Base-by-base conservation (phyloP, 2,797 vertebrate genomes). In the Cyprinodon diabolis region DNA sequence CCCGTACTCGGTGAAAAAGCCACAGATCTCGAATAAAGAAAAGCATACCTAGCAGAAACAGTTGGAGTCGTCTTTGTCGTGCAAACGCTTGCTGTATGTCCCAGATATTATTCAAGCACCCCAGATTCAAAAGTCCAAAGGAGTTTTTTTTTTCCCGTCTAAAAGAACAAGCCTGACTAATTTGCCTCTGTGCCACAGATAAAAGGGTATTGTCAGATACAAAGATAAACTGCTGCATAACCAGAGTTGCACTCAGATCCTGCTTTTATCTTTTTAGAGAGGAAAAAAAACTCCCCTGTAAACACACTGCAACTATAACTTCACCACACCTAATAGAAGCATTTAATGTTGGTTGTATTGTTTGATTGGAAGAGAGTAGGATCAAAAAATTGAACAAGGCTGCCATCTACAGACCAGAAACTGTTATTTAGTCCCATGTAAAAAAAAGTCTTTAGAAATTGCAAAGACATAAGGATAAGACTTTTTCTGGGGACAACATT, bases 331-430 rank as follows among this genome's bases (percentile, higher is more conserved):
- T n/a, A 63, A 21, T 43, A 45, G 43, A 63, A 63, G 21, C 21
- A 63, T 62, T 66, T 21, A 30, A 57, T 51, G 58, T 45, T 52
- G 49, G 35, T 21, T 35, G 43, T 45, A n/a, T 37, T 2, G 4
- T 52, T 2, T 48, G 35, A 6, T 19, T 66, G 51, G 13, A 73
- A 23, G 19, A 21, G 40, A 6, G 49, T 6, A 52, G 6, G 35
- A 4, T 12, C 3, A 11, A 70, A 69, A 62, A 17, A 68, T 40
- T 71, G 54, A 76, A 35, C 85, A 90, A 92, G 75, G 63, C 83
- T 92, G 91, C 91, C 91, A 91, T 77, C 92, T 92, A 90, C 72
- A 81, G 90, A 45, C 55, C 78, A 78, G 23, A 80, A 40, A 68
- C 14, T 69, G 70, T 62, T 15, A 68, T 49, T 65, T 47, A 67